Percentiles rank a stretch among this genome's conserved stretches.
phyloP scores from a whole-genome alignment of 2,113 vertebrate genomes.

The Petaurus breviceps region DNA sequence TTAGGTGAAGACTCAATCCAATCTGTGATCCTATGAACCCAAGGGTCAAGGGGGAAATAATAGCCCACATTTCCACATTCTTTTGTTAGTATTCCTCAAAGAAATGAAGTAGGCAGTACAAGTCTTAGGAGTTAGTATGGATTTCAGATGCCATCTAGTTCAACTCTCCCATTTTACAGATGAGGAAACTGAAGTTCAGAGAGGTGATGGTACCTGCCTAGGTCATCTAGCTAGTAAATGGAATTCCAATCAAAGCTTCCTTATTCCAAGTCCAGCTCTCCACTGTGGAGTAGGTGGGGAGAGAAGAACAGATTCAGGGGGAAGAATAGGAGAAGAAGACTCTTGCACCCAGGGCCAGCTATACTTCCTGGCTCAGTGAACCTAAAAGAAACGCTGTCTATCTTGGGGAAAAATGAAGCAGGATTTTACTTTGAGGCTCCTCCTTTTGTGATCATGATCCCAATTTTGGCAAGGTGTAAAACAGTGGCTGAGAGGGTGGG shows the following conservation, averaged over 20 bases:
- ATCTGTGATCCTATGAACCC: not conserved
- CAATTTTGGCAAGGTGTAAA: not conserved
- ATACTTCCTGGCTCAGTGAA: not conserved
- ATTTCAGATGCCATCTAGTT: not conserved
- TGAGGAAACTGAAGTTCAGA: not conserved
- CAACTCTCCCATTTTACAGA: not conserved
- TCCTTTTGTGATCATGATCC: not conserved
- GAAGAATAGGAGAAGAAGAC: not conserved
- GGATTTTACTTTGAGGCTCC: not conserved
- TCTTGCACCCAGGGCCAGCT: not conserved
- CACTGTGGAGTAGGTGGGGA: not conserved
- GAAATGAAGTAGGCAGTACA: not conserved
- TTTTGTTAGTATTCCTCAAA: not conserved
- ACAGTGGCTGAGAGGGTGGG: not conserved
- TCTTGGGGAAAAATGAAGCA: not conserved
- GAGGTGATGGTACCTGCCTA: not conserved
- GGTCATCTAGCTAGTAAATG: not conserved
- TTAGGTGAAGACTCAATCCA: too few species aligned
- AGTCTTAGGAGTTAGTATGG: not conserved
- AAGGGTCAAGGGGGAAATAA: not conserved
- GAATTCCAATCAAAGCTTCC: not conserved
- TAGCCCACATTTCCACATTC: not conserved
- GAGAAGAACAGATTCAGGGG: not conserved
- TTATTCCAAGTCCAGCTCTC: not conserved
- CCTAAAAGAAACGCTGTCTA: not conserved